phyloP scores from a whole-genome alignment of 2,113 vertebrate species.

The Bujurquina vittata region DNA sequence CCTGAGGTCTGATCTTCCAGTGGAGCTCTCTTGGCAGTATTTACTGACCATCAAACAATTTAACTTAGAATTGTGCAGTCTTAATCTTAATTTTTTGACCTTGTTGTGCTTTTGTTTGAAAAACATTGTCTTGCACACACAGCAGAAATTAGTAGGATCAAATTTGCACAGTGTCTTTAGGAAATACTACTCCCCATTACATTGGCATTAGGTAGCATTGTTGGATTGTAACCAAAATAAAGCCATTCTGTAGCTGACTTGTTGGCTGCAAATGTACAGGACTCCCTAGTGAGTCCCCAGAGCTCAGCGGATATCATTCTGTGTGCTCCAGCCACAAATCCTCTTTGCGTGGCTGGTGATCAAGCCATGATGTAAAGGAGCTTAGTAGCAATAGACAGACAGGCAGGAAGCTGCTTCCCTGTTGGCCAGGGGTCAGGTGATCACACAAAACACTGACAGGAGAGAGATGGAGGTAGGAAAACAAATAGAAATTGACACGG shows the following conservation, averaged over 20 bases:
- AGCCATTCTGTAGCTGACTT: constrained; percentile 20
- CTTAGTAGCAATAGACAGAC: constrained; percentile 72
- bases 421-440: constrained; percentile 69
- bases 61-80: background rate
- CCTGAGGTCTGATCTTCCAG: background rate
- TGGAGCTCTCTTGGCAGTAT: background rate
- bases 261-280: constrained; percentile 46
- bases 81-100: background rate
- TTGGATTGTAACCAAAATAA: constrained; percentile 33
- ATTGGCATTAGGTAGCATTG: background rate
- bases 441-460: constrained; percentile 31
- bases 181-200: background rate
- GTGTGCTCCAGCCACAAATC: constrained; percentile 75
- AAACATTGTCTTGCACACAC: background rate
- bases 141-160: background rate
- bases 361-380: constrained; percentile 79
- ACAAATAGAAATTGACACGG: constrained; percentile 19
- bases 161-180: background rate
- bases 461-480: constrained; percentile 18
- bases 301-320: constrained; percentile 67
- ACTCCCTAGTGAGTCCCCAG: constrained; percentile 48
- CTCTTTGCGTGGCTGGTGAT: constrained; percentile 78
- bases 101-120: background rate
- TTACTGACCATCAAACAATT: background rate
- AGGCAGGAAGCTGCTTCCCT: constrained; percentile 44